Evolutionary conservation across 2,888 invertebrate genomes (phyloP).

Genomic region (Drosophila nr. perissopoda): DNA sequence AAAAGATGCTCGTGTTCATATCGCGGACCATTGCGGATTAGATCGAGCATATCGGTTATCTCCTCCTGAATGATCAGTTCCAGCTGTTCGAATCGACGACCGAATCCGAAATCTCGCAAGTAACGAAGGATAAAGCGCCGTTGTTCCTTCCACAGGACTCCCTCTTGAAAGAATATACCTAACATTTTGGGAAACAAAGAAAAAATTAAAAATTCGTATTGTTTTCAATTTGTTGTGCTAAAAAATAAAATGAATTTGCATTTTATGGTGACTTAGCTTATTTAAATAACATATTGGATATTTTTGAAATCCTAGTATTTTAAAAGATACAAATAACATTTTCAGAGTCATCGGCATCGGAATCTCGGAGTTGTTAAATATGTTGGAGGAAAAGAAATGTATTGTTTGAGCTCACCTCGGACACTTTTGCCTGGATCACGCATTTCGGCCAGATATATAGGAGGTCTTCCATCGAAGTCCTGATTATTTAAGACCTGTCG

Average conservation of each 20-base stretch:
- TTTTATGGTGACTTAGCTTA: no score
- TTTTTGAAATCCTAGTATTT: no score
- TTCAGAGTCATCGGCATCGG: neutral
- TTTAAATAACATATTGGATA: neutral
- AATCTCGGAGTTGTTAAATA: neutral
- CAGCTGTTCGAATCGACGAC: conserved; percentile 87
- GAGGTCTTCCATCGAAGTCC: conserved; percentile 88
- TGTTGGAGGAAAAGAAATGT: neutral
- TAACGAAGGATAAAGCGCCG: conserved; percentile 88
- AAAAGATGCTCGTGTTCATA: conserved; percentile 84
- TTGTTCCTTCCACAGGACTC: conserved; percentile 88
- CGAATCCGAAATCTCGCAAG: conserved; percentile 89
- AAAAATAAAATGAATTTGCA: no score
- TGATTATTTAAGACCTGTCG: conserved; percentile 87
- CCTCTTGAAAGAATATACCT: conserved; percentile 90
- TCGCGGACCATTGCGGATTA: conserved; percentile 85
- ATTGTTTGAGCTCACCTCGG: conserved; percentile 66
- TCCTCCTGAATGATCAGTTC: conserved; percentile 86
- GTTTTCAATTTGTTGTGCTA: no score
- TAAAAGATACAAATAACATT: neutral
- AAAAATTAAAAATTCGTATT: no score
- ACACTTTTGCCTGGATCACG: conserved; percentile 85
- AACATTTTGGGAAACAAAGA: neutral
- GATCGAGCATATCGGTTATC: conserved; percentile 85
- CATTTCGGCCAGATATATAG: conserved; percentile 85